These are phyloP conservation scores for Ericerus pela DNA, from an alignment of 1,140 invertebrate genomes.

Conservation along the genomic window DNA sequence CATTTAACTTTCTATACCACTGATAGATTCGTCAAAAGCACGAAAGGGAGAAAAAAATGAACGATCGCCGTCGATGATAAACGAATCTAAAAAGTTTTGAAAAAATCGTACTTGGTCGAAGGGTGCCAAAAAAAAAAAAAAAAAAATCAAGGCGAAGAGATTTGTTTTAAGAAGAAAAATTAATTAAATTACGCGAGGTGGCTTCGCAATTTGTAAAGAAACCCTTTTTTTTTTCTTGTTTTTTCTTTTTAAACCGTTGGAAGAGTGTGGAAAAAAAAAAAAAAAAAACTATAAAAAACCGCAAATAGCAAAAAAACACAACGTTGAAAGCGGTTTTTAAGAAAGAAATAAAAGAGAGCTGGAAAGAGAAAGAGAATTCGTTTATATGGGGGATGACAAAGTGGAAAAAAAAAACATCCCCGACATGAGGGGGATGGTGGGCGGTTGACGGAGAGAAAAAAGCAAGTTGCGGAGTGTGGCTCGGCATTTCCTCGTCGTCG, in stretches of 20 bases:
- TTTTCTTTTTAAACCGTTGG: not conserved
- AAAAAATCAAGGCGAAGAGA: not conserved
- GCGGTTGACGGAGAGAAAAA: not conserved
- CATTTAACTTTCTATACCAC: no score
- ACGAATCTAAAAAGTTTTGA: no score
- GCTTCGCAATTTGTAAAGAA: constrained; percentile 8
- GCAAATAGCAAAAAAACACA: no score
- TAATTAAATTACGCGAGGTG: constrained; percentile 8
- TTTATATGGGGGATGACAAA: constrained; percentile 1
- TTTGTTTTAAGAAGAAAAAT: constrained; percentile 12
- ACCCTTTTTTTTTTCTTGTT: not conserved
- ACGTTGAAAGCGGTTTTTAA: not conserved
- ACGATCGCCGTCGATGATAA: no score
- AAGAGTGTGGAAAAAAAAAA: not conserved
- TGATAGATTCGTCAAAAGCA: no score
- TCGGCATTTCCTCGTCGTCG: not conserved
- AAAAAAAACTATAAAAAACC: no score
- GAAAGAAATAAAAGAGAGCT: constrained; percentile 1
- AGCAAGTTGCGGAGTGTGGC: not conserved
- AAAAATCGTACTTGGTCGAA: no score
- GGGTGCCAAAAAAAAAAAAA: no score
- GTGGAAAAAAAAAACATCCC: constrained; percentile 7
- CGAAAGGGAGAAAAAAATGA: no score
- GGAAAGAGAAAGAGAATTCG: not conserved
- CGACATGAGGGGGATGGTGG: not conserved